phyloP scores from a whole-genome alignment of 1,140 invertebrate genomes.

The Hestina assimilis region DNA sequence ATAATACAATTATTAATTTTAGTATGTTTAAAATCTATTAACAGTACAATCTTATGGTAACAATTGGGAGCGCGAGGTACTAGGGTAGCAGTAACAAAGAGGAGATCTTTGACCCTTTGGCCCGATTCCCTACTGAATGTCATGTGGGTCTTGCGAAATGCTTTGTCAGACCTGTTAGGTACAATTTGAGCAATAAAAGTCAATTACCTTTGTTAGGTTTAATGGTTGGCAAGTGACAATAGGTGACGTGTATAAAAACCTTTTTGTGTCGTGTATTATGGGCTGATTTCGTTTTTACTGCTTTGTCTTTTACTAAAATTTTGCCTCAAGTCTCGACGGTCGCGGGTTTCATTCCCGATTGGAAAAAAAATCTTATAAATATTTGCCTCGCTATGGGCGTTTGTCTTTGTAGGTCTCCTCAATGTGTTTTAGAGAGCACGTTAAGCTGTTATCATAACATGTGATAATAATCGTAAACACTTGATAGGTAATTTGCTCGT shows the following conservation, averaged over 20 bases:
- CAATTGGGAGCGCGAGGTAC: slow-evolving; percentile 12
- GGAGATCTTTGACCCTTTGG: slow-evolving; percentile 49
- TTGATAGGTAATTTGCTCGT: too few relatives aligned
- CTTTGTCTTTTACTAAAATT: too few relatives aligned
- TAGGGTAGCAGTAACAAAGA: slow-evolving; percentile 34
- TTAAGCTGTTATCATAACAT: too few relatives aligned
- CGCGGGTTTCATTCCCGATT: too few relatives aligned
- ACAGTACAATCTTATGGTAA: slow-evolving; percentile 2
- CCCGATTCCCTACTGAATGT: slow-evolving; percentile 38
- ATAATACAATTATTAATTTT: too few relatives aligned
- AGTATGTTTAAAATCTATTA: not conserved
- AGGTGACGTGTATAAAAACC: not conserved
- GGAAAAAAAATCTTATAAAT: too few relatives aligned
- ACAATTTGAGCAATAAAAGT: slow-evolving; percentile 21
- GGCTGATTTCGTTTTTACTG: too few relatives aligned
- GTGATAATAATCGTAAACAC: too few relatives aligned
- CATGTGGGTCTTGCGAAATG: slow-evolving; percentile 22
- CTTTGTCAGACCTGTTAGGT: slow-evolving; percentile 11
- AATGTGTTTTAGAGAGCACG: too few relatives aligned
- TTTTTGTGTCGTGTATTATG: not conserved
- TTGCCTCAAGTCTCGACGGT: too few relatives aligned
- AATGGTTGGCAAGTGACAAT: slow-evolving; percentile 1
- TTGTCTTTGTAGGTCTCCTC: too few relatives aligned
- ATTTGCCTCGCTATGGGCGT: too few relatives aligned
- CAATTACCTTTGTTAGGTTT: slow-evolving; percentile 22